Base-by-base conservation (phyloP, 2,888 invertebrate species). In the Lathronympha strigana region DNA sequence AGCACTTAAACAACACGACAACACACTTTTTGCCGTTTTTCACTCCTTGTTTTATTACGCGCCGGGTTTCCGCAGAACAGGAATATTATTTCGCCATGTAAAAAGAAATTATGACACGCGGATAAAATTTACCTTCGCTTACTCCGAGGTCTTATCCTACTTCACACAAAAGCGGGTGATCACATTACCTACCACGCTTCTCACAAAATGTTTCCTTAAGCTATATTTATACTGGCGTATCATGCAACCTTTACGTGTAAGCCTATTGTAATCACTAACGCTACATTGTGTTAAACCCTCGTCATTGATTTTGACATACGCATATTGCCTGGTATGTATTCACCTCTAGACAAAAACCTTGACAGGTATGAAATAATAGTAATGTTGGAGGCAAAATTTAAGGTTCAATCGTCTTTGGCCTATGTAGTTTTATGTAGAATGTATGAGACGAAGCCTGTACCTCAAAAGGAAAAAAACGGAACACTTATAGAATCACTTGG, bases 281-380 rank as follows among this genome's bases (percentile, higher is more conserved):
- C 54, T 61, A 54, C 51, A 53, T 58, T 45, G 60, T 61, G 28
- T 60, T 66, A 53, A 66, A 66, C 66, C 66, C 66, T 66, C 66
- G 66, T 66, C 66, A 66, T 61, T 66, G 54, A 66, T 66, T 66
- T 54, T 66, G 66, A 66, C 66, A 61, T 53, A 43, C 60, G 47
- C 54, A 53, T 66, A 61, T 61, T 61, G 60, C 58, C 60, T 63
- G 33, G 50, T 50, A 57, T 36, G 63, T 57, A 50, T 60, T 53
- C 57, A 36, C 53, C 19, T 31, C 28, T 53, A 63, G 47, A 66
- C 60, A 60, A 66, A 50, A 66, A 64, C 58, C 57, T 28, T 28
- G 64, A 47, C 58, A 54, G 53, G 53, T 60, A 36, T 19, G 64
- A 47, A 47, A 60, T 38, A 45, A 53, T 15, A 51, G 49, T 51